phyloP scores from a whole-genome alignment of 2,113 vertebrate genomes.

The Pelusios castaneus region DNA sequence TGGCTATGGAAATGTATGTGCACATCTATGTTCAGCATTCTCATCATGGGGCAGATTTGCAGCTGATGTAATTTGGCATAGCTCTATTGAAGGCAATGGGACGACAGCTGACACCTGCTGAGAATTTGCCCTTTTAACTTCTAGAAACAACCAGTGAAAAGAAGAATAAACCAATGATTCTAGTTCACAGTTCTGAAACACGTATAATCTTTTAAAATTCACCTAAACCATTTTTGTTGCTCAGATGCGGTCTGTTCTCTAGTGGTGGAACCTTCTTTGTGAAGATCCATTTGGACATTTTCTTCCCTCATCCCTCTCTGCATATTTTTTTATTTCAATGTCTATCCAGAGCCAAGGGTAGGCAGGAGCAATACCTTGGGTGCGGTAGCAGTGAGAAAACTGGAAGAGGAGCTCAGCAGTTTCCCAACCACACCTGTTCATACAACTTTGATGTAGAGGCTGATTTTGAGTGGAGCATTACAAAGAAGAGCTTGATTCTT shows the following conservation, averaged over 20 bases:
- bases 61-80: no score
- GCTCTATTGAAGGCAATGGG: no score
- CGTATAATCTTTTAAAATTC: neutral
- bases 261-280: neutral
- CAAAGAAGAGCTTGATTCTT: accelerated
- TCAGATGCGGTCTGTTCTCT: neutral
- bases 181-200: neutral
- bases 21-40: no score
- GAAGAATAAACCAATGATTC: neutral
- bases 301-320: neutral
- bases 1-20: no score
- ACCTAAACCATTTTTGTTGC: neutral
- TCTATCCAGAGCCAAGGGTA: neutral
- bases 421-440: neutral
- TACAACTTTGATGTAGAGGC: neutral
- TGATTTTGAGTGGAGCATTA: neutral
- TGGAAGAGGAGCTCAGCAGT: neutral
- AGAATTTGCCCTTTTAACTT: no score
- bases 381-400: constrained; percentile 5
- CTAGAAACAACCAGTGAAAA: no score
- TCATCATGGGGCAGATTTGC: no score
- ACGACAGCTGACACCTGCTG: no score
- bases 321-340: neutral
- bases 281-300: neutral
- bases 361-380: neutral